phyloP scores from a whole-genome alignment of 2,888 invertebrate genomes.

The Tryphoninae sp. region DNA sequence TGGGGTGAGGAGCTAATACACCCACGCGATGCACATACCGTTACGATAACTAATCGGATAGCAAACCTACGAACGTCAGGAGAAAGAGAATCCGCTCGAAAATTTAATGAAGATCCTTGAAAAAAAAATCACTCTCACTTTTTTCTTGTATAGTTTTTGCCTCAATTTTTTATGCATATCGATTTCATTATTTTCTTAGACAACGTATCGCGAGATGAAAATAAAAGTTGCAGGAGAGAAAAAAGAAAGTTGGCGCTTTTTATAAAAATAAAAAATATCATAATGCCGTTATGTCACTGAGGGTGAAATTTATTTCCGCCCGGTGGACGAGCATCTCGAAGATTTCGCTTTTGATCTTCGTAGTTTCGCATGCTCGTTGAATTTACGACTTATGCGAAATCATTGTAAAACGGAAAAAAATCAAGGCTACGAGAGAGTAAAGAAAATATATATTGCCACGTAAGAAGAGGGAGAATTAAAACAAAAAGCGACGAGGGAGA shows the following conservation, averaged over 20 bases:
- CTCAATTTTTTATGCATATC: background rate
- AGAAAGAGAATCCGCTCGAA: background rate
- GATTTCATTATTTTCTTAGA: background rate
- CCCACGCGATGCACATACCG: conserved; percentile 80
- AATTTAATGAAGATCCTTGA: background rate
- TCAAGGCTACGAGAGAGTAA: conserved; percentile 6
- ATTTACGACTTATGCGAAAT: conserved; percentile 57
- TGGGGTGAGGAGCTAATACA: conserved; percentile 55
- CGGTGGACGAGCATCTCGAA: conserved; percentile 42
- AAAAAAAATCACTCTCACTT: background rate
- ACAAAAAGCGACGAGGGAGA: conserved; percentile 11
- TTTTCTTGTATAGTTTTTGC: background rate
- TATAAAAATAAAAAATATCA: conserved; percentile 17
- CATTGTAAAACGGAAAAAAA: conserved; percentile 23
- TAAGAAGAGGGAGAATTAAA: conserved; percentile 6
- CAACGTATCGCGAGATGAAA: background rate
- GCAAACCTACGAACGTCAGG: conserved; percentile 53
- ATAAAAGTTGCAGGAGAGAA: conserved; percentile 10
- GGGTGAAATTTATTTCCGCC: conserved; percentile 60
- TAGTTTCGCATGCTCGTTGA: conserved; percentile 29
- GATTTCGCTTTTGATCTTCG: conserved; percentile 62
- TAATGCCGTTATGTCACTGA: conserved; percentile 50
- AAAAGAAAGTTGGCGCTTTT: conserved; percentile 2
- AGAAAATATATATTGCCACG: conserved; percentile 26
- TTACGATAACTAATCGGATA: conserved; percentile 80